Percentiles rank a stretch among this genome's conserved stretches.
Evolutionary conservation across 2,797 vertebrate genomes (phyloP).

Genomic region (Artibeus jamaicensis): DNA sequence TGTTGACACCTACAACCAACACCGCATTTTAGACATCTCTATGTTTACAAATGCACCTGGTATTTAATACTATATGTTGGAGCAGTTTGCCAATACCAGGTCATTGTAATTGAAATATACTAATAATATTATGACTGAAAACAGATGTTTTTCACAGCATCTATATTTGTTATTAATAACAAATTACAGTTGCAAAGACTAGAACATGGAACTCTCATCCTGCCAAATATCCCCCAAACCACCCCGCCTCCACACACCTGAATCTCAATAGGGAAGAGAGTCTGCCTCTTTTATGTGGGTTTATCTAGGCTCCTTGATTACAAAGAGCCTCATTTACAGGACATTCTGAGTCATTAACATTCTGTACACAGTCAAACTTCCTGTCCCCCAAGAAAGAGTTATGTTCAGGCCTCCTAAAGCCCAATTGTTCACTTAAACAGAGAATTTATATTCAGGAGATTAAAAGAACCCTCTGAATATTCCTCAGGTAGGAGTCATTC

Average conservation of each 20-base stretch:
- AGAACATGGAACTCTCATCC: not conserved
- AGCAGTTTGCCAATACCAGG: not conserved
- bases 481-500: conserved; percentile 57
- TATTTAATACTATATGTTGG: not conserved
- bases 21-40: conserved; percentile 19
- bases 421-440: conserved; percentile 64
- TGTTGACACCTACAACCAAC: not conserved
- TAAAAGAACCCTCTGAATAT: conserved; percentile 51
- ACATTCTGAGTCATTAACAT: conserved; percentile 57
- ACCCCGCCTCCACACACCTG: conserved; percentile 53
- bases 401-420: conserved; percentile 63
- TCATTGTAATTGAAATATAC: not conserved
- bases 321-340: conserved; percentile 34
- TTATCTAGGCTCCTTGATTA: not conserved
- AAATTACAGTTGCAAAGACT: conserved; percentile 13
- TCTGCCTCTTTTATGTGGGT: conserved; percentile 43
- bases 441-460: conserved; percentile 45
- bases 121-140: conserved; percentile 23
- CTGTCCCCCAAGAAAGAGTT: conserved; percentile 67
- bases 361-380: conserved; percentile 65
- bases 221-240: conserved; percentile 44
- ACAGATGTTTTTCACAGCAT: not conserved
- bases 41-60: not conserved
- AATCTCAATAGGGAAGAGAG: not conserved
- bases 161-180: not conserved